phyloP scores from a whole-genome alignment of 2,113 vertebrate genomes.

The Eudyptes chrysolophus region DNA sequence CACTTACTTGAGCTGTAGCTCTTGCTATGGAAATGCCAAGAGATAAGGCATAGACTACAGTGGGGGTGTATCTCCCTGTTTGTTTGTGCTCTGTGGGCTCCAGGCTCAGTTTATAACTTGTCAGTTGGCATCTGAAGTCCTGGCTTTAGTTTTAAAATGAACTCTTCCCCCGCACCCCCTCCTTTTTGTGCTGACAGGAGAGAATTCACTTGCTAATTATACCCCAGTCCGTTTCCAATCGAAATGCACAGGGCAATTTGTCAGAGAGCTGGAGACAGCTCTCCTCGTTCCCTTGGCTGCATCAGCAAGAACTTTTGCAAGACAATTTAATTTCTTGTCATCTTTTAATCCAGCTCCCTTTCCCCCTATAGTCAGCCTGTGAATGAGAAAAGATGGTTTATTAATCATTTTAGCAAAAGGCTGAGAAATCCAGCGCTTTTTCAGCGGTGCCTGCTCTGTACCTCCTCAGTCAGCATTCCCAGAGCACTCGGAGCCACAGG shows the following conservation, averaged over 20 bases:
- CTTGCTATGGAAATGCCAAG: not conserved
- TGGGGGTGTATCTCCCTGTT: not conserved
- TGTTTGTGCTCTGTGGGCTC: not conserved
- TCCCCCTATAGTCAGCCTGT: not conserved
- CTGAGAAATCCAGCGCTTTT: not conserved
- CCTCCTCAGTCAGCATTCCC: not conserved
- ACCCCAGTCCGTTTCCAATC: not conserved
- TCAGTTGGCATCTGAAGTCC: not conserved
- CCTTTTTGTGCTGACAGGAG: slow-evolving; percentile 33
- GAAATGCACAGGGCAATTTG: not conserved
- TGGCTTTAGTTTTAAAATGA: not conserved
- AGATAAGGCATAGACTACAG: not conserved
- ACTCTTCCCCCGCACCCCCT: not conserved
- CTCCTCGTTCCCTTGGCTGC: not conserved
- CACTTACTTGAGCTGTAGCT: not conserved
- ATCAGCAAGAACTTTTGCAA: slow-evolving; percentile 34
- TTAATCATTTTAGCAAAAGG: not conserved
- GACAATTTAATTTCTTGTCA: slow-evolving; percentile 53
- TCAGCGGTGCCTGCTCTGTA: not conserved
- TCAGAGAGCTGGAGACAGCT: slow-evolving; percentile 3
- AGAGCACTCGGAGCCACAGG: not conserved
- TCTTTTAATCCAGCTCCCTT: slow-evolving; percentile 26
- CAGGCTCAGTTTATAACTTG: not conserved
- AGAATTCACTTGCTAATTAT: slow-evolving; percentile 43
- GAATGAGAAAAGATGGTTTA: not conserved